phyloP scores from a whole-genome alignment of 2,797 vertebrate genomes.

The Brachymystax lenok region DNA sequence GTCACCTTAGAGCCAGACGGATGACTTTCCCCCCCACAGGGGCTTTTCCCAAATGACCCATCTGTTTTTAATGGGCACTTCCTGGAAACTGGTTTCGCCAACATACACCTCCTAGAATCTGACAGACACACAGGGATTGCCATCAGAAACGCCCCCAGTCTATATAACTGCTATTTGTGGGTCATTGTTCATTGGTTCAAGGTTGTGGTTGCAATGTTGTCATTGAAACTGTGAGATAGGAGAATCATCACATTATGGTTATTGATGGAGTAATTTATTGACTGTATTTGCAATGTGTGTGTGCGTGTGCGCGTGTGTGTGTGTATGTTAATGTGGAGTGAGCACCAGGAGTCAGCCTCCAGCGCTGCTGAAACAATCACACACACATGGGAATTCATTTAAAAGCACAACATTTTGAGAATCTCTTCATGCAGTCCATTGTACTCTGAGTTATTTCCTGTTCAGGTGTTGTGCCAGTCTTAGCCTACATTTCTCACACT shows the following conservation, averaged over 20 bases:
- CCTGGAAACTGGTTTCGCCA: background rate
- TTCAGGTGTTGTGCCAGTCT: background rate
- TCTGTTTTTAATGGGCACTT: background rate
- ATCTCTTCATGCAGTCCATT: background rate
- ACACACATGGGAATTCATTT: background rate
- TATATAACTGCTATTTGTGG: too few species aligned
- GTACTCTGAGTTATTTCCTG: background rate
- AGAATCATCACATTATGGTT: too few species aligned
- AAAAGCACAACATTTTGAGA: background rate
- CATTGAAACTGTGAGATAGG: too few species aligned
- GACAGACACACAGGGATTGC: too few species aligned
- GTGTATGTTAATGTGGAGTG: background rate
- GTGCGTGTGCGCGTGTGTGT: background rate
- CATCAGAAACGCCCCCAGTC: too few species aligned
- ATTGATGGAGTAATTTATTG: too few species aligned
- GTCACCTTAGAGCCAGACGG: background rate
- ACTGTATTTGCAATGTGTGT: background rate
- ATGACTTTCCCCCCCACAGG: background rate
- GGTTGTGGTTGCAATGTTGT: background rate
- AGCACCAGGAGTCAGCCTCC: background rate
- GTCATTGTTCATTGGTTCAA: background rate
- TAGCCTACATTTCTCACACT: background rate
- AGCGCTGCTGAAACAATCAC: conserved; percentile 8
- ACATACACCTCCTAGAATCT: too few species aligned
- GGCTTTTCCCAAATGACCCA: background rate